Percentiles rank a stretch among this genome's conserved stretches.
These are phyloP conservation scores for Acanthosepion pharaonis DNA, from an alignment of 2,888 invertebrate genomes.

Conservation along the genomic window DNA sequence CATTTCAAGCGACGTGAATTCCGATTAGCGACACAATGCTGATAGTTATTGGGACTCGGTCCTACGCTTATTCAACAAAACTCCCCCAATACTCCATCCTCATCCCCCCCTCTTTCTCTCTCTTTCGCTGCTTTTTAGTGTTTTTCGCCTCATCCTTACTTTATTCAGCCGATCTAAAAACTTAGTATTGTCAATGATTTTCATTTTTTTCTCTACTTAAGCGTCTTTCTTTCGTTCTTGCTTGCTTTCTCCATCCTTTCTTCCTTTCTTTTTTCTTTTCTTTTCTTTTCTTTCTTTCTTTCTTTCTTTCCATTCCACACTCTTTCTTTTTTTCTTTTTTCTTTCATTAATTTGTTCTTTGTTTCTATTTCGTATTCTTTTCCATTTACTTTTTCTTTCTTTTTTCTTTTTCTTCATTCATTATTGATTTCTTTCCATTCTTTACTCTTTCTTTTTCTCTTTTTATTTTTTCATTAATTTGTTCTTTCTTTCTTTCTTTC, in stretches of 20 bases:
- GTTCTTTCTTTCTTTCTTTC: background rate
- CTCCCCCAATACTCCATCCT: background rate
- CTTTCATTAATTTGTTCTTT: too few relatives aligned
- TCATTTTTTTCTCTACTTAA: background rate
- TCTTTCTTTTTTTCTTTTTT: background rate
- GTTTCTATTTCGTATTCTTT: too few relatives aligned
- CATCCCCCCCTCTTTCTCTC: background rate
- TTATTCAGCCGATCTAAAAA: background rate
- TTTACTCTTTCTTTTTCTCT: too few relatives aligned
- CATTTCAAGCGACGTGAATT: conserved; percentile 6
- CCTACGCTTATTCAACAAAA: background rate
- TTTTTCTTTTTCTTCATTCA: background rate
- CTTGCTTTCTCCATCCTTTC: background rate
- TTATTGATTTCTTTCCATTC: too few relatives aligned
- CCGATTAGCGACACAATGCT: conserved; percentile 12
- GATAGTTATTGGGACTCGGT: background rate
- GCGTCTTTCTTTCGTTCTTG: background rate
- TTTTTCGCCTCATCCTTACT: background rate
- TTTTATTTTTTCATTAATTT: too few relatives aligned
- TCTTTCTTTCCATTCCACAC: background rate
- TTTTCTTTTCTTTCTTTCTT: background rate
- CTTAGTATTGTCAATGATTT: background rate
- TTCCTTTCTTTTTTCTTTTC: background rate
- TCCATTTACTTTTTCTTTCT: background rate
- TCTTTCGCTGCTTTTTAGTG: background rate